These are phyloP conservation scores for Empidonax traillii DNA, from an alignment of 2,113 vertebrate species.

Conservation along the genomic window DNA sequence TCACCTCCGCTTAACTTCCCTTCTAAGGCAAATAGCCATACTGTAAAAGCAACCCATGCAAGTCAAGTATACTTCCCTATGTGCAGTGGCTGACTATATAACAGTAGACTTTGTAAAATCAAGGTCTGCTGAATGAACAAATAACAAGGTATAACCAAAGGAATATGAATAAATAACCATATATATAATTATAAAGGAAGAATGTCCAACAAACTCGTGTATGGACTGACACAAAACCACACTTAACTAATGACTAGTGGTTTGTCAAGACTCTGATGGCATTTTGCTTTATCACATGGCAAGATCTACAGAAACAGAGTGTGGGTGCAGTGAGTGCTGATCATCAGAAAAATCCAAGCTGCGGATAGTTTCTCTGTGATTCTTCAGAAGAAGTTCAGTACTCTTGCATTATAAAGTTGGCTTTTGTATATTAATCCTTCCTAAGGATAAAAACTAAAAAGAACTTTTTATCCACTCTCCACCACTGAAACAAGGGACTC, in stretches of 20 bases:
- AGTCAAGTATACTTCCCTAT: background rate
- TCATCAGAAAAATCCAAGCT: background rate
- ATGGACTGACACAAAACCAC: rapidly evolving
- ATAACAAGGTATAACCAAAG: background rate
- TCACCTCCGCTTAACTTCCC: background rate
- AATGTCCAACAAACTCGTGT: background rate
- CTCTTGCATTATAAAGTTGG: background rate
- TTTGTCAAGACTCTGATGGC: background rate
- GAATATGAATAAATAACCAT: background rate
- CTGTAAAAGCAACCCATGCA: background rate
- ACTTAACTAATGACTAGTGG: rapidly evolving
- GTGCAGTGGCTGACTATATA: background rate
- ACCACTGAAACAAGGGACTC: background rate
- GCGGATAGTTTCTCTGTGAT: background rate
- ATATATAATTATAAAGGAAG: background rate
- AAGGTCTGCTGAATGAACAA: background rate
- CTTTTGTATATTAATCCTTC: background rate
- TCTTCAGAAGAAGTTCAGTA: background rate
- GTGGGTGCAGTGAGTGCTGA: background rate
- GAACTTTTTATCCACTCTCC: background rate
- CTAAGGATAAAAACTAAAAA: background rate
- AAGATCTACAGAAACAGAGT: background rate
- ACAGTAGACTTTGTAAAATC: background rate
- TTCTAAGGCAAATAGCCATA: background rate
- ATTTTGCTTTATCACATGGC: background rate